These are phyloP conservation scores for Chymomyza caudatula DNA, from an alignment of 2,888 invertebrate genomes.

Conservation along the genomic window DNA sequence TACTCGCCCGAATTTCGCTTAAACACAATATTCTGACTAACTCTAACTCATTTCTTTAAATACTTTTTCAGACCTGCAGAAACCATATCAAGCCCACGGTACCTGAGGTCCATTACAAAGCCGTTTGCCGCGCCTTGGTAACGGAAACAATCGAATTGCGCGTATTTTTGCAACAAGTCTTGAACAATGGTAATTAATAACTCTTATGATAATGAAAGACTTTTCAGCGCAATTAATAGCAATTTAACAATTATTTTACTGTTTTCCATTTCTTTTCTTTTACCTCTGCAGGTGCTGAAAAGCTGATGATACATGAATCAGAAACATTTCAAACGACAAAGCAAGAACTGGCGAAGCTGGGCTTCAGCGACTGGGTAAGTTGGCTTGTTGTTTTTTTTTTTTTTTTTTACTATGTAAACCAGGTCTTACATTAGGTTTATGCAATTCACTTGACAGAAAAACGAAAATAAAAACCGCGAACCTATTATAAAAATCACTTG, in stretches of 20 bases:
- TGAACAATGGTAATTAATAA: conserved; percentile 78
- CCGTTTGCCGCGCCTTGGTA: conserved; percentile 94
- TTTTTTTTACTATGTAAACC: conserved; percentile 8
- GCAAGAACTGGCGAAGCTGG: conserved; percentile 87
- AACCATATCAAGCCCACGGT: conserved; percentile 79
- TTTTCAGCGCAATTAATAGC: conserved; percentile 1
- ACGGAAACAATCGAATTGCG: conserved; percentile 94
- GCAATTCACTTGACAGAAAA: background rate
- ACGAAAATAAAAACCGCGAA: background rate
- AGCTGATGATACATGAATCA: conserved; percentile 78
- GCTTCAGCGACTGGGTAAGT: conserved; percentile 94
- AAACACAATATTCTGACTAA: background rate
- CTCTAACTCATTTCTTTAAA: conserved; percentile 10
- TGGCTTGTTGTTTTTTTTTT: no score
- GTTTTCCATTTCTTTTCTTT: conserved; percentile 42
- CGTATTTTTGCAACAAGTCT: conserved; percentile 91
- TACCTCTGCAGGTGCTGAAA: conserved; percentile 83
- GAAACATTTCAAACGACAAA: conserved; percentile 80
- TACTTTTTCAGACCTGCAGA: conserved; percentile 79
- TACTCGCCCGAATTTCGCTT: conserved; percentile 11
- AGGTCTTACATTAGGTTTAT: background rate
- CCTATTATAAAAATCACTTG: background rate
- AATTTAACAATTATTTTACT: conserved; percentile 1
- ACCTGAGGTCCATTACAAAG: conserved; percentile 84
- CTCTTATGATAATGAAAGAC: background rate